Evolutionary conservation across 2,113 vertebrate genomes (phyloP), one percentile per base, ranked within the genome.

Genomic region (Eolophus roseicapilla): DNA sequence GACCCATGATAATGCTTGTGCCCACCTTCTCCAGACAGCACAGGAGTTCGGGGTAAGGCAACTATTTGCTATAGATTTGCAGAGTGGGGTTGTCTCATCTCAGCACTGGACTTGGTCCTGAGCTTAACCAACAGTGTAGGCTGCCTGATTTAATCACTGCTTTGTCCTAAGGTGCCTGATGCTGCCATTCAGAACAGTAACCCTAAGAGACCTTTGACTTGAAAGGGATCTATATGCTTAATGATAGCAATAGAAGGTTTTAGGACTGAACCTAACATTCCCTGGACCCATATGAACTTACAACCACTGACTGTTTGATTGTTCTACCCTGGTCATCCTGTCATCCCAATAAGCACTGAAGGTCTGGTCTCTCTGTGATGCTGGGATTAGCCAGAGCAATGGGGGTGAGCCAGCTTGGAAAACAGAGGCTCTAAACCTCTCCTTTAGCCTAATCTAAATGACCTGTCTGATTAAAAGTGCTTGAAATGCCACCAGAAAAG

Each of bases 1-100:
- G 6, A 46, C 14, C 63, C 15, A 3, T 0, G 3, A 4, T 0
- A 8, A 10, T 3, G 12, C 19, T 31, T 4, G 2, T 29, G 35
- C 5, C 37, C 6, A 3, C 17, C 71, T 76, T 28, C 57, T 82
- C 7, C 37, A 46, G 46, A 3, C 41, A 82, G 46, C 46, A 4
- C 17, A 28, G 43, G 47, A 28, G 17, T 50, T 79, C 15, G n/a
- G 31, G n/a, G 31, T 44, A 53, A 24, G 8, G 3, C n/a, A 53
- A 4, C 19, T 19, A 14, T 41, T 69, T 31, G 28, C 62, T 57
- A 21, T 3, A 18, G 24, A 4, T 35, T 78, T 80, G 49, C 17
- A 33, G 28, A 35, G 21, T 29, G 9, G 31, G 14, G 6, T 43
- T 64, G 11, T 82, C n/a, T 63, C 17, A 10, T 28, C 31, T 49